These are phyloP conservation scores for Chrysoperla carnea DNA, from an alignment of 1,140 invertebrate genomes.

Conservation along the genomic window DNA sequence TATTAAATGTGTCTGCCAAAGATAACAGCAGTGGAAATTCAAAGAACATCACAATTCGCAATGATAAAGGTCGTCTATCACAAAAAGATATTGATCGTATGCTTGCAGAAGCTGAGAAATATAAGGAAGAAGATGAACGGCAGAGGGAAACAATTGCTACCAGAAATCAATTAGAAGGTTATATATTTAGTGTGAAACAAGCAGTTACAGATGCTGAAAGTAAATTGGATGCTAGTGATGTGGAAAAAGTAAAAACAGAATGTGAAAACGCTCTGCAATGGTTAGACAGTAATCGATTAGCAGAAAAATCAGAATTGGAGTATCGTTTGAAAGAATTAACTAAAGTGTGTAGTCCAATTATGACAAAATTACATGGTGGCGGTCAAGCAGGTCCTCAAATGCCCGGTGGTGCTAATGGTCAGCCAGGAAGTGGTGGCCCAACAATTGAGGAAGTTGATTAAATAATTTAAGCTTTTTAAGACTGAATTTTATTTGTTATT, in stretches of 20 bases:
- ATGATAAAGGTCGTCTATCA: conserved; percentile 32
- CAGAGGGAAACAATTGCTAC: conserved; percentile 36
- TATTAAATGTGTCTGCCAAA: conserved; percentile 39
- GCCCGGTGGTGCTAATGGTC: not conserved
- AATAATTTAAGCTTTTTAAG: too few species aligned
- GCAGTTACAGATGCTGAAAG: conserved; percentile 27
- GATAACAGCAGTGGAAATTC: conserved; percentile 43
- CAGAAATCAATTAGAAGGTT: conserved; percentile 51
- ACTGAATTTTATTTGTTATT: too few species aligned
- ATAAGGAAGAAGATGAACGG: conserved; percentile 33
- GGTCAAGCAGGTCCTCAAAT: too few species aligned
- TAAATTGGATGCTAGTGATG: conserved; percentile 22
- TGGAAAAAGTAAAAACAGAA: conserved; percentile 21
- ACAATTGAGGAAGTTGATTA: too few species aligned
- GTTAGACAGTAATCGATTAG: conserved; percentile 32
- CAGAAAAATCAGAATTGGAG: conserved; percentile 15
- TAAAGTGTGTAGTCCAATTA: conserved; percentile 27
- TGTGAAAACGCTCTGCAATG: conserved; percentile 26
- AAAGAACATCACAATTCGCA: conserved; percentile 35
- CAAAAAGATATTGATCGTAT: conserved; percentile 36
- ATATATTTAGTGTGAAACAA: conserved; percentile 50
- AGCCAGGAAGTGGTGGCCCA: not conserved
- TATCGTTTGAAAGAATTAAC: conserved; percentile 18
- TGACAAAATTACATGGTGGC: conserved; percentile 27
- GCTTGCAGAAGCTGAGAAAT: conserved; percentile 47